Evolutionary conservation across 2,113 vertebrate genomes (phyloP).

Genomic region (Petaurus breviceps): DNA sequence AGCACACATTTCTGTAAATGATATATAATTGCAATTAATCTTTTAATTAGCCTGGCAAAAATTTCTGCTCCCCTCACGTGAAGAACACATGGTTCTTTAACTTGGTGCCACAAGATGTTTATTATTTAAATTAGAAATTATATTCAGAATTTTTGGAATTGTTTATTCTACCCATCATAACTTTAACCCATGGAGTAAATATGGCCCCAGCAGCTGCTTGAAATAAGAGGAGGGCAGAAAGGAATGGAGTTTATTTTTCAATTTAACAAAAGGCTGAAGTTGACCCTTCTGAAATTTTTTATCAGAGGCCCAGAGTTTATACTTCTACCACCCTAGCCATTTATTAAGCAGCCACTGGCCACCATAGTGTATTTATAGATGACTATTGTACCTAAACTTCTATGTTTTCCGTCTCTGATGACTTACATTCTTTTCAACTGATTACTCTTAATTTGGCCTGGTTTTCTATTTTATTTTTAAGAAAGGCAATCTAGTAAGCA

Average conservation of each 20-base stretch:
- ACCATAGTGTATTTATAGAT: slow-evolving; percentile 45
- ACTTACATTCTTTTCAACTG: slow-evolving; percentile 68
- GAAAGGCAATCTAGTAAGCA: slow-evolving; percentile 63
- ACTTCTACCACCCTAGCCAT: neutral
- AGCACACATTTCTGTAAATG: neutral
- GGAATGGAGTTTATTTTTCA: slow-evolving; percentile 9
- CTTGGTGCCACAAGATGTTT: neutral
- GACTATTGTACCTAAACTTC: slow-evolving; percentile 54
- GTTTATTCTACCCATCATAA: neutral
- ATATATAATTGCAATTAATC: neutral
- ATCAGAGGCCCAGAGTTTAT: neutral
- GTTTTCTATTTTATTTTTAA: slow-evolving; percentile 68
- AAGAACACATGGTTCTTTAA: slow-evolving; percentile 4
- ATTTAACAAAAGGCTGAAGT: slow-evolving; percentile 18
- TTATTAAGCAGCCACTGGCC: neutral
- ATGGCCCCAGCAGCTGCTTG: neutral
- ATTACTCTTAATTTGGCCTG: slow-evolving; percentile 63
- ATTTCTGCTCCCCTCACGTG: neutral
- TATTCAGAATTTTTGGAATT: slow-evolving; percentile 1
- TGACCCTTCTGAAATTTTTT: neutral
- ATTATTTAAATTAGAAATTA: slow-evolving; percentile 45
- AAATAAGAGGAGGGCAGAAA: slow-evolving; percentile 12
- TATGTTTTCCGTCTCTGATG: slow-evolving; percentile 65
- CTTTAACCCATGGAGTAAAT: slow-evolving; percentile 4
- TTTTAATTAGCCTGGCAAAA: neutral